phyloP scores from a whole-genome alignment of 2,797 vertebrate genomes.

The Vespertilio murinus region DNA sequence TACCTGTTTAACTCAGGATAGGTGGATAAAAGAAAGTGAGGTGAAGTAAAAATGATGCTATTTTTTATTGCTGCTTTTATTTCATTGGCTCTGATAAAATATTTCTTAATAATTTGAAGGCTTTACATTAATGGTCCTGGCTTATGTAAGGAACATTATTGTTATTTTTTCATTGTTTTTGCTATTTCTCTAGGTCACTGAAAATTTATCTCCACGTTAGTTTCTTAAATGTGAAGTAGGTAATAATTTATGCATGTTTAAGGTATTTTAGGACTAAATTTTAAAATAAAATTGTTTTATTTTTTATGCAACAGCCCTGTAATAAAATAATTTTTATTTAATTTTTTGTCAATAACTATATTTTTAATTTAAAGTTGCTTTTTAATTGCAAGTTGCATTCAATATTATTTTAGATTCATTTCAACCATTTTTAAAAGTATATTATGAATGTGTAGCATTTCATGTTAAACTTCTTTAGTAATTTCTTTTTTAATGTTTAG shows the following conservation, averaged over 20 bases:
- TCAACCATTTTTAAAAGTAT: conserved; percentile 20
- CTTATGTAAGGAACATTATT: background rate
- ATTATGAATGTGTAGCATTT: background rate
- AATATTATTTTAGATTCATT: background rate
- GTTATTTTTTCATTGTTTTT: background rate
- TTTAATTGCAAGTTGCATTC: background rate
- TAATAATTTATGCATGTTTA: background rate
- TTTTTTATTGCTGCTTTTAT: conserved; percentile 48
- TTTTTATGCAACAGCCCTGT: background rate
- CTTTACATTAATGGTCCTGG: background rate
- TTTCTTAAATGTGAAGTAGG: conserved; percentile 36
- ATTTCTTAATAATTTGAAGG: background rate
- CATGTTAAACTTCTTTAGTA: background rate
- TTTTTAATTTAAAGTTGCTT: background rate
- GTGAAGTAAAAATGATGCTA: background rate
- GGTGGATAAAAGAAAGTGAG: conserved; percentile 17
- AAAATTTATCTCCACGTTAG: background rate
- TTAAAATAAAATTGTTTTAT: background rate
- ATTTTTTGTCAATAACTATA: background rate
- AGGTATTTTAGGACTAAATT: background rate
- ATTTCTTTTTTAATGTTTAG: conserved; percentile 32
- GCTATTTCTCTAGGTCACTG: background rate
- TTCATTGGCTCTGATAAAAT: background rate
- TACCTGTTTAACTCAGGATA: background rate
- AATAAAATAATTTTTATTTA: background rate